Conservation (phyloP, 2,888 invertebrate species). For the Hybos culiciformis region DNA sequence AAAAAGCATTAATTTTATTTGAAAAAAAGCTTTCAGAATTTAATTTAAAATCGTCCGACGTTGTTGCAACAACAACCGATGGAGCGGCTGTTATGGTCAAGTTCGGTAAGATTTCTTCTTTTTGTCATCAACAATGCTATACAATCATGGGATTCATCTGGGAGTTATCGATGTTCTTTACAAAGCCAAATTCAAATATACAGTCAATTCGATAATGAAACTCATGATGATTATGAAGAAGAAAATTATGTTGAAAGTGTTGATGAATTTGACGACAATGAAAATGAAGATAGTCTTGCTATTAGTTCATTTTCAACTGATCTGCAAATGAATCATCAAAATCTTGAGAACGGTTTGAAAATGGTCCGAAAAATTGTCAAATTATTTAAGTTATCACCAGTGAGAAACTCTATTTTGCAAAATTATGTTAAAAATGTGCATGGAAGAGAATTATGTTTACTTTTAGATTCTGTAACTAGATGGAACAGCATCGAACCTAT, state of each 20-base stretch:
- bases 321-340: not conserved
- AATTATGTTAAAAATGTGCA: not conserved
- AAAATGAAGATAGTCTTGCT: not conserved
- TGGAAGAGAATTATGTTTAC: not conserved
- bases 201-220: conserved; percentile 1
- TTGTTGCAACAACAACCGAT: conserved; percentile 2
- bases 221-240: not conserved
- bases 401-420: not conserved
- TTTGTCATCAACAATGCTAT: conserved; percentile 2
- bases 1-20: conserved; percentile 2
- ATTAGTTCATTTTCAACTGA: not conserved
- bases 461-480: not conserved
- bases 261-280: conserved; percentile 1
- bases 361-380: not conserved
- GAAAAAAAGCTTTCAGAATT: conserved; percentile 4
- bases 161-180: conserved; percentile 3
- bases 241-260: conserved; percentile 1
- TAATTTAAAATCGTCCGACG: conserved; percentile 1
- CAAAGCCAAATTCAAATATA: conserved; percentile 1
- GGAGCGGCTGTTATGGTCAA: conserved; percentile 2
- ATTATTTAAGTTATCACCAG: not conserved
- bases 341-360: conserved; percentile 1
- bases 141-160: conserved; percentile 1
- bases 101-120: not conserved
- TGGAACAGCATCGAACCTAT: conserved; percentile 5